These are phyloP conservation scores for Eonycteris spelaea DNA, from an alignment of 2,113 vertebrate species.

Conservation along the genomic window DNA sequence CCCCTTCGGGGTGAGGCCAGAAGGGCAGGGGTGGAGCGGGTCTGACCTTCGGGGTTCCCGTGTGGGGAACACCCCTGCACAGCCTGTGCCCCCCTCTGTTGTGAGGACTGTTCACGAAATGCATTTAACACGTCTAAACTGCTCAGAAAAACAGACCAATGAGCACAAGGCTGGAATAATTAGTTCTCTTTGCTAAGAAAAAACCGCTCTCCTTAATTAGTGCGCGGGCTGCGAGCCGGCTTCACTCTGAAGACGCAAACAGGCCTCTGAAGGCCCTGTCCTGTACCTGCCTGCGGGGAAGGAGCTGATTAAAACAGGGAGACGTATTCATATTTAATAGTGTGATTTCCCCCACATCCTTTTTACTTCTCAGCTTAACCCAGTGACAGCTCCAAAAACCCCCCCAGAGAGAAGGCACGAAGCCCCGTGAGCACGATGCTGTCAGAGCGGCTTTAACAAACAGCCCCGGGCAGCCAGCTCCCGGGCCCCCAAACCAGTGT, in stretches of 20 bases:
- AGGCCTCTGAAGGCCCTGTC: conserved; percentile 75
- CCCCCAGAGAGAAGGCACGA: background rate
- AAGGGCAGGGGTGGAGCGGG: background rate
- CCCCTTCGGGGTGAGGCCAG: background rate
- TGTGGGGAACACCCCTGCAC: background rate
- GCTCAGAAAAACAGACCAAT: conserved; percentile 77
- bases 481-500: background rate
- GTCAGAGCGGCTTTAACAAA: background rate
- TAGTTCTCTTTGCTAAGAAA: conserved; percentile 78
- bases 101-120: background rate
- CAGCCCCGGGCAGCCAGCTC: background rate
- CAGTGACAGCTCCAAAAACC: background rate
- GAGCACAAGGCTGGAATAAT: conserved; percentile 78
- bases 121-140: conserved; percentile 72
- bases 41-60: background rate
- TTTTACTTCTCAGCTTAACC: conserved; percentile 22
- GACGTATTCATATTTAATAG: conserved; percentile 69
- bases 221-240: conserved; percentile 75
- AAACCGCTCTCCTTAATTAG: conserved; percentile 76
- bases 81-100: too few species aligned
- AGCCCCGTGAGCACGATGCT: background rate
- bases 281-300: conserved; percentile 72
- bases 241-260: conserved; percentile 74
- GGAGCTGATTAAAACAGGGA: conserved; percentile 78
- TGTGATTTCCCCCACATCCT: background rate